These are phyloP conservation scores for Upupa epops DNA, from an alignment of 2,113 vertebrate genomes.

Conservation along the genomic window DNA sequence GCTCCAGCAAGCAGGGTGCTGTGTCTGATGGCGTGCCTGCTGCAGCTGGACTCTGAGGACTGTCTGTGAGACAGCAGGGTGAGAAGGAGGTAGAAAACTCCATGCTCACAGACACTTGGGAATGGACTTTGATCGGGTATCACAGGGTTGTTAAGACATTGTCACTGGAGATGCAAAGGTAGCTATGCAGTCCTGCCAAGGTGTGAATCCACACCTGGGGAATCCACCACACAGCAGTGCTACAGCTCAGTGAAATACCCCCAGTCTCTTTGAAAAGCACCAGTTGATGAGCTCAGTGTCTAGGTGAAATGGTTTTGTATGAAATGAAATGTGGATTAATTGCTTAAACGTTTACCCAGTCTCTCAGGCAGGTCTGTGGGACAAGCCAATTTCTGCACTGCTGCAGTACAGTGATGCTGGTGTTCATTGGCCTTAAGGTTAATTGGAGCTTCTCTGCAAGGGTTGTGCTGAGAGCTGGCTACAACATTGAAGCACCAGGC, in stretches of 20 bases:
- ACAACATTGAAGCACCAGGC: not conserved
- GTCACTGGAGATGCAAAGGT: not conserved
- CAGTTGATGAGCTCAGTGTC: not conserved
- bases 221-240: not conserved
- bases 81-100: not conserved
- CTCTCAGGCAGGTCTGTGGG: not conserved
- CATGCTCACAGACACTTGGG: fast-evolving
- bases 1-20: not conserved
- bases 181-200: not conserved
- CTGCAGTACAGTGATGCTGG: not conserved
- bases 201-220: not conserved
- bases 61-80: not conserved
- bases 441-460: not conserved
- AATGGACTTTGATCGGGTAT: not conserved
- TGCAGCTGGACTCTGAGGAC: fast-evolving
- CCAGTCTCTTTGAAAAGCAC: not conserved
- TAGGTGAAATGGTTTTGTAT: not conserved
- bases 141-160: not conserved
- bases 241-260: not conserved
- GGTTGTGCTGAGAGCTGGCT: not conserved
- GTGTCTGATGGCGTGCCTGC: not conserved
- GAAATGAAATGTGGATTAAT: not conserved
- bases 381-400: not conserved
- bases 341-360: not conserved
- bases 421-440: not conserved